These are phyloP conservation scores for Oligia fasciuncula DNA, from an alignment of 2,888 invertebrate genomes.

Conservation along the genomic window DNA sequence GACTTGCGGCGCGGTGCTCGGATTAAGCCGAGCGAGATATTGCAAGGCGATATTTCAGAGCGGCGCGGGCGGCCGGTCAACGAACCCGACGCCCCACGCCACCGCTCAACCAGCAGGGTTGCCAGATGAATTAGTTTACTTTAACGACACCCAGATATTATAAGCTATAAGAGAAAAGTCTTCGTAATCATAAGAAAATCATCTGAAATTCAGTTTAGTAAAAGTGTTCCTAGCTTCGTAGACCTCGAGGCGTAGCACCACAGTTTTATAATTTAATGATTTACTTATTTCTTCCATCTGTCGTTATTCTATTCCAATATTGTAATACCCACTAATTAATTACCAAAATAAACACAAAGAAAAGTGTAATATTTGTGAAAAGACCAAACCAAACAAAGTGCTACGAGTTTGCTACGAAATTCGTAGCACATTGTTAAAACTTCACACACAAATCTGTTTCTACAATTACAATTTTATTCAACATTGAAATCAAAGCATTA, in stretches of 20 bases:
- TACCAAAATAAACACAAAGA: neutral
- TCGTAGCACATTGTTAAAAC: constrained; percentile 46
- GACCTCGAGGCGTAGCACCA: neutral
- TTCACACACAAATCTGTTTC: neutral
- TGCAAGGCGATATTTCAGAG: constrained; percentile 85
- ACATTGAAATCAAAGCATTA: constrained; percentile 5
- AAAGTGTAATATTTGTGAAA: neutral
- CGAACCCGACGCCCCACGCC: constrained; percentile 83
- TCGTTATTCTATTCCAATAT: neutral
- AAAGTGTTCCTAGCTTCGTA: neutral
- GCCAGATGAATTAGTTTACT: constrained; percentile 64
- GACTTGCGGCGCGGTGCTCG: constrained; percentile 69
- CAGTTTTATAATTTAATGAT: neutral
- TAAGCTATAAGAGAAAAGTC: neutral
- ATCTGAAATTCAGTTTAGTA: neutral
- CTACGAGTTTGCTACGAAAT: constrained; percentile 59
- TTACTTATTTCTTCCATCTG: neutral
- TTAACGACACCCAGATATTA: constrained; percentile 20
- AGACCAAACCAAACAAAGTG: neutral
- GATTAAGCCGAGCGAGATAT: constrained; percentile 84
- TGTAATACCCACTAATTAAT: neutral
- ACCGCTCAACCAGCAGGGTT: constrained; percentile 74
- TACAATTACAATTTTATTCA: too few species aligned
- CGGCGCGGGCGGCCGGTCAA: constrained; percentile 85
- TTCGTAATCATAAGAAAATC: neutral